Base-by-base conservation (phyloP, 2,113 vertebrate species). In the Gila orcuttii region DNA sequence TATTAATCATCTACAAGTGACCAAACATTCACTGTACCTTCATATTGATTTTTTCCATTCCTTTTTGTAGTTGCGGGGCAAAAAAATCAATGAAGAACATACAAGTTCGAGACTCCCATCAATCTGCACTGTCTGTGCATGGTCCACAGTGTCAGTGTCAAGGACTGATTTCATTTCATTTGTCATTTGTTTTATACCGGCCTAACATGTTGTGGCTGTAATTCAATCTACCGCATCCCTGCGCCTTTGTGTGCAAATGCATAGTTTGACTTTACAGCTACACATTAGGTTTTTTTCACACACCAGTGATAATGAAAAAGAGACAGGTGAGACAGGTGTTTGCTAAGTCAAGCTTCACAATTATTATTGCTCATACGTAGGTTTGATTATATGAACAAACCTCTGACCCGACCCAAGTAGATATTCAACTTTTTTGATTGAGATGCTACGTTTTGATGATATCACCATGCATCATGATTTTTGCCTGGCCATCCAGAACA, bases 231-330 rank as follows among this genome's bases (percentile, higher is more conserved):
- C 3, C 11, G 59, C 39, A 64, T 28, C 7, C 59, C 23, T 23
- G 4, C 17, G 13, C 25, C 77, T 60, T 62, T 64, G 79, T 66
- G 59, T 47, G n/a, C 28, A 28, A 8, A 19, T 6, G 23, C 36
- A 81, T 47, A 31, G 31, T 28, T 9, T 66, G 79, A 64, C n/a
- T 45, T 81, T 21, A 28, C 79, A 66, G 59, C 79, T 81, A 21
- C n/a, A 25, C 13, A 17, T 75, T 3, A 75, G 23, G 12, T 3
- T 45, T 50, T 79, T 55, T 62, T 15, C 36, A 75, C 73, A 75
- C 23, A 75, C 15, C 1, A 15, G 23, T 64, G 59, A n/a, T 31
- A 47, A 80, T 64, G 55, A 11, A 62, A 60, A 15, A 19, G 33
- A 31, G 6, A 47, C 8, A 28, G 13, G 75, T 25, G 71, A 74